Percentiles rank a stretch among this genome's conserved stretches.
Conservation (phyloP, 1,140 invertebrate species). For the Drosophila simulans region DNA sequence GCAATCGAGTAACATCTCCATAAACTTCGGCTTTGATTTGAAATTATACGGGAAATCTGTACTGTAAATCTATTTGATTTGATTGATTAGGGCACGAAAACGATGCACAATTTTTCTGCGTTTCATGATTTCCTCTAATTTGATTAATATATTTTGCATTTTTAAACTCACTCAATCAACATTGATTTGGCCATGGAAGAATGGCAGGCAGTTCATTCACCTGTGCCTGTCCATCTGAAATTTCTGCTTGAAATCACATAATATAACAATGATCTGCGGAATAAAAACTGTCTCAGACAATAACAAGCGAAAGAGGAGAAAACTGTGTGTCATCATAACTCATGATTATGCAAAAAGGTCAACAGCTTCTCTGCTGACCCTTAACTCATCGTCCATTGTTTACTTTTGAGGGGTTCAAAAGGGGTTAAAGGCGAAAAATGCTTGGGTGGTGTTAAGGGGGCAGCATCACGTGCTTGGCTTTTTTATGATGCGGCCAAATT, state of each 20-base stretch:
- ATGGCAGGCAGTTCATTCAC: conserved; percentile 20
- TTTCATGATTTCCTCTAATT: not conserved
- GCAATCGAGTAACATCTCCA: conserved; percentile 18
- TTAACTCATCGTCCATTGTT: conserved; percentile 28
- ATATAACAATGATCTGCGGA: conserved; percentile 39
- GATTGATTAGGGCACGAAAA: conserved; percentile 9
- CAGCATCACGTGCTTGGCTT: conserved; percentile 43
- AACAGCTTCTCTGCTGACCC: conserved; percentile 60
- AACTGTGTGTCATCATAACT: conserved; percentile 74
- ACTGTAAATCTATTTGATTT: not conserved
- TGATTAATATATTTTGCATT: not conserved
- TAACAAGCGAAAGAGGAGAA: conserved; percentile 20
- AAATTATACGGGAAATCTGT: conserved; percentile 11
- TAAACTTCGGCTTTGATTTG: conserved; percentile 38
- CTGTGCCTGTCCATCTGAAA: not conserved
- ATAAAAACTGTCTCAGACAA: conserved; percentile 43
- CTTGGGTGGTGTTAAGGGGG: not conserved
- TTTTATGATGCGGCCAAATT: conserved; percentile 71
- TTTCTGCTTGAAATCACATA: conserved; percentile 24
- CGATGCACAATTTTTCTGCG: not conserved
- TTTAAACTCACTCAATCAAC: too few relatives aligned
- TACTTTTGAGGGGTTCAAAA: not conserved
- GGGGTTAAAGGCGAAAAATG: not conserved
- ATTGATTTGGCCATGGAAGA: too few relatives aligned
- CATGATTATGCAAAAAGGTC: conserved; percentile 82